phyloP scores from a whole-genome alignment of 2,113 vertebrate species.

The Benitochromis conjunctus region DNA sequence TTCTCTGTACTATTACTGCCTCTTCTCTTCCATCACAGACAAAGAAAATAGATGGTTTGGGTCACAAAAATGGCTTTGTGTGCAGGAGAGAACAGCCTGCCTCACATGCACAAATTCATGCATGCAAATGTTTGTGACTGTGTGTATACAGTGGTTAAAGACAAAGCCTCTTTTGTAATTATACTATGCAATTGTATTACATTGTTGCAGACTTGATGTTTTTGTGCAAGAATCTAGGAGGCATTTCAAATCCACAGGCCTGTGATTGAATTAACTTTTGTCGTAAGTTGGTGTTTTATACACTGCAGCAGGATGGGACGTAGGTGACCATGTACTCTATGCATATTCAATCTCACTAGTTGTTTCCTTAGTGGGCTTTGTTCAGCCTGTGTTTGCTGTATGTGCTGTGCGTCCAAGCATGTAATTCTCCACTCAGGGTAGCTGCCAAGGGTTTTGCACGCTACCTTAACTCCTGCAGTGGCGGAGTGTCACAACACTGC shows the following conservation, averaged over 20 bases:
- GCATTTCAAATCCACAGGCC: conserved; percentile 23
- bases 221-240: neutral
- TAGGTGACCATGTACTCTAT: neutral
- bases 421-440: conserved; percentile 17
- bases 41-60: conserved; percentile 18
- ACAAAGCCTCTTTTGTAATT: conserved; percentile 20
- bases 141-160: neutral
- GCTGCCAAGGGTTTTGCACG: conserved; percentile 16
- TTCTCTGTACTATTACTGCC: conserved; percentile 17
- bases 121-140: neutral
- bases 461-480: conserved; percentile 19
- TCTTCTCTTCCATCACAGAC: conserved; percentile 1
- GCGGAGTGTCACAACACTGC: neutral
- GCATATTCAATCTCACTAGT: conserved; percentile 14
- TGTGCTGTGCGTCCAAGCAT: conserved; percentile 22
- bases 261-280: conserved; percentile 45
- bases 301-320: neutral
- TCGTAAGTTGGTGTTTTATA: conserved; percentile 8
- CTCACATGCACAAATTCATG: neutral
- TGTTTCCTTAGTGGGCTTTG: neutral
- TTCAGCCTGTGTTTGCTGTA: conserved; percentile 1
- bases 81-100: conserved; percentile 2
- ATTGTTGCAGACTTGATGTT: conserved; percentile 13
- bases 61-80: conserved; percentile 3
- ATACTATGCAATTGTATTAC: conserved; percentile 46